A percentile compares a stretch with the other conserved stretches of the same genome.
These are phyloP conservation scores for Crambe crambe DNA, from an alignment of 37 sponge, comb jelly and placozoan species.

Conservation along the genomic window DNA sequence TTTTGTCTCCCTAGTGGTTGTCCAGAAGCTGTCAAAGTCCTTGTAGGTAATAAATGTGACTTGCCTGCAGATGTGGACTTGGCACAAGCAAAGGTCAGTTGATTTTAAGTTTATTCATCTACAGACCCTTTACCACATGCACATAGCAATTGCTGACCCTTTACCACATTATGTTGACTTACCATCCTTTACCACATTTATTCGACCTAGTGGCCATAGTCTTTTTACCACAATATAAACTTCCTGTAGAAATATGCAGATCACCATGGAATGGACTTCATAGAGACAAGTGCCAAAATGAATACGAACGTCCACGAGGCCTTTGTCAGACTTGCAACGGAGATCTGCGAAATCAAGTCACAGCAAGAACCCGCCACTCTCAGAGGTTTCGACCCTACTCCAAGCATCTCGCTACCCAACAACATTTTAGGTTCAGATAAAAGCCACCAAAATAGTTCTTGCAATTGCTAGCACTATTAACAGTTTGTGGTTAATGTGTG, in stretches of 20 bases:
- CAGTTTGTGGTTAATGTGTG: too few relatives aligned
- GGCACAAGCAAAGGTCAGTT: constrained; percentile 48
- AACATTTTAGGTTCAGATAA: background rate
- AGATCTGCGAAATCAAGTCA: constrained; percentile 48
- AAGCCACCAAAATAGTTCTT: background rate
- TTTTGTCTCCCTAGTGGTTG: constrained; percentile 44
- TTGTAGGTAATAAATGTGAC: constrained; percentile 74
- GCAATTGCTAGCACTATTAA: constrained; percentile 3
- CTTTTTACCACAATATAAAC: too few relatives aligned
- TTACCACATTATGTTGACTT: too few relatives aligned
- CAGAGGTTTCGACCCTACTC: background rate
- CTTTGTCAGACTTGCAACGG: constrained; percentile 41
- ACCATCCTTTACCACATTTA: too few relatives aligned
- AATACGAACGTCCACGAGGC: constrained; percentile 49
- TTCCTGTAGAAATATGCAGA: constrained; percentile 75
- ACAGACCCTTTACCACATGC: too few relatives aligned
- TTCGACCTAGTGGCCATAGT: too few relatives aligned
- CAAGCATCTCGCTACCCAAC: constrained; percentile 20
- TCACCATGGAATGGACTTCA: constrained; percentile 63
- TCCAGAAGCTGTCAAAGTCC: constrained; percentile 67
- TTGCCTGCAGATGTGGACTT: constrained; percentile 57
- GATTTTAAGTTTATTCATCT: too few relatives aligned
- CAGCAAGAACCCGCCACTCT: constrained; percentile 27
- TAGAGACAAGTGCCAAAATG: constrained; percentile 67
- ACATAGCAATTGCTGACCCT: too few relatives aligned